Evolutionary conservation across 1,140 invertebrate species (phyloP).

Genomic region (Myzus persicae): DNA sequence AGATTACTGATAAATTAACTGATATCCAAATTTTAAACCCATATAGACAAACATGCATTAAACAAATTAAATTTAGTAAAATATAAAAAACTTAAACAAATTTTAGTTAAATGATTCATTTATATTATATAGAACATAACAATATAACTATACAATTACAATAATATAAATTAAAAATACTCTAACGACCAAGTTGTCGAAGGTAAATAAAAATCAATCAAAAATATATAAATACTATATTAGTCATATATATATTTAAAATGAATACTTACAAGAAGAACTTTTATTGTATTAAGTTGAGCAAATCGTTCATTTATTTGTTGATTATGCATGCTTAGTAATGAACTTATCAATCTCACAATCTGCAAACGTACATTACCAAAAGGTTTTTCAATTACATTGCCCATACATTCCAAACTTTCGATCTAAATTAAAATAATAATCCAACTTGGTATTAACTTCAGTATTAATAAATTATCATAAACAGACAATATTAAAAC

Average conservation of each 20-base stretch:
- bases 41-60: no score
- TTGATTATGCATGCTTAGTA: slow-evolving; percentile 57
- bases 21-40: no score
- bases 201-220: not conserved
- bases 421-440: slow-evolving; percentile 44
- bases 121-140: not conserved
- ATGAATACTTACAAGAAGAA: slow-evolving; percentile 46
- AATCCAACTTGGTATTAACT: not conserved
- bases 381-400: slow-evolving; percentile 50
- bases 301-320: slow-evolving; percentile 58
- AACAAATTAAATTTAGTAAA: no score
- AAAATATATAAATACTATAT: not conserved
- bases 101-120: no score
- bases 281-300: slow-evolving; percentile 56
- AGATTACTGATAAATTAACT: no score
- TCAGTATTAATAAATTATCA: not conserved
- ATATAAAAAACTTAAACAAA: no score
- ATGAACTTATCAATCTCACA: slow-evolving; percentile 48
- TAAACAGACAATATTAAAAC: not conserved
- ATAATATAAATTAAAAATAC: not conserved
- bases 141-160: not conserved
- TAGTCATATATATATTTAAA: not conserved
- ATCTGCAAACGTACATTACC: slow-evolving; percentile 56
- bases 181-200: not conserved
- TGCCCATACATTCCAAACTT: slow-evolving; percentile 34